Evolutionary conservation across 2,888 invertebrate genomes (phyloP), one percentile per base, ranked within the genome.

Genomic region (Aromia moschata): DNA sequence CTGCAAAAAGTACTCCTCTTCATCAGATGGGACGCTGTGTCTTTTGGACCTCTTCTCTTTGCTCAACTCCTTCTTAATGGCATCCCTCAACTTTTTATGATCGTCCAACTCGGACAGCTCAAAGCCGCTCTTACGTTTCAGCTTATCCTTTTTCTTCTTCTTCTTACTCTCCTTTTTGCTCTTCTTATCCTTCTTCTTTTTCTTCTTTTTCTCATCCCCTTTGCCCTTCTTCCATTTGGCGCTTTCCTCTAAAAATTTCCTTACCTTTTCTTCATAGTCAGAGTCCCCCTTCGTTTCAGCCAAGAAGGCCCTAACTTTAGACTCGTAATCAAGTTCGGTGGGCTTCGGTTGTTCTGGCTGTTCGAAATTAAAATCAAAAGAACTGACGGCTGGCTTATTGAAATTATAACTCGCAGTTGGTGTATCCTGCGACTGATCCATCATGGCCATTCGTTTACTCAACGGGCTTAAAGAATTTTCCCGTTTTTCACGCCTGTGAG

Each of bases 241-340:
- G 0, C 92, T 91, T 72, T 93, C 93, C 73, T 91, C 92, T 56
- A 94, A 82, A 79, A 93, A 90, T 79, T 90, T 92, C n/a, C 92
- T 87, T 57, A 94, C 93, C 83, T 84, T 92, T 60, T 90, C 90
- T 78, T 93, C 92, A 72, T 93, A 94, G 77, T 93, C 93, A 0
- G 92, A 91, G 74, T 93, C 93, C 14, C 82, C 83, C 77, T 90
- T 91, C 1, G 91, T 91, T 80, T 90, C 89, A 69, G 91, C 89
- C 65, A 92, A 79, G 79, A 92, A 92, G 10, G 79, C 70, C 46
- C 78, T 84, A 1, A 92, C 89, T 68, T 74, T 75, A n/a, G 69
- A 58, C 55, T 77, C 77, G 37, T 77, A 77, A 46, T 71, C 73
- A 16, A 68, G 46, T 44, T 76, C 75, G 5, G 61, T 40, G 0